Percentiles rank a stretch among this genome's conserved stretches.
Conservation (phyloP, 2,797 vertebrate species). For the Eulemur coronatus region DNA sequence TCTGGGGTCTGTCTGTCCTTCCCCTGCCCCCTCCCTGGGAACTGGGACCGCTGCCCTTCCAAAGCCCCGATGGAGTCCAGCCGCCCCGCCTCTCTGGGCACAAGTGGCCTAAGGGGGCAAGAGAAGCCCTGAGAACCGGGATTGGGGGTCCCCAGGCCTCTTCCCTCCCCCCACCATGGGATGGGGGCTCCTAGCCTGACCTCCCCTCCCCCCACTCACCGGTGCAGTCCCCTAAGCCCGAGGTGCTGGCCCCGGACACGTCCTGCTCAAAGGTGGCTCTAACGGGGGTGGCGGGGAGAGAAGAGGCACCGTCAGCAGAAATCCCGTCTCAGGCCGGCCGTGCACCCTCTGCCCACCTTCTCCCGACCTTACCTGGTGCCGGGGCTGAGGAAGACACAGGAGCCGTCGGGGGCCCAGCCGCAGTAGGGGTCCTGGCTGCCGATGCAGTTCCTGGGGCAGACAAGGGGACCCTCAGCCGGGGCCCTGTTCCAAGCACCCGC, state of each 20-base stretch:
- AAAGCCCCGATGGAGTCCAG: not conserved
- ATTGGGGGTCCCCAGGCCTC: not conserved
- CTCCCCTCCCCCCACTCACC: slow-evolving; percentile 86
- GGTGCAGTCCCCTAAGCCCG: slow-evolving; percentile 95
- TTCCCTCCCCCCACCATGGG: too few relatives aligned
- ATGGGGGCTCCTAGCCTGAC: not conserved
- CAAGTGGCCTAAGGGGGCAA: not conserved
- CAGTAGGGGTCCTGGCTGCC: slow-evolving; percentile 96
- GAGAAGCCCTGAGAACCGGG: not conserved
- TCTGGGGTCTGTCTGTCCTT: not conserved
- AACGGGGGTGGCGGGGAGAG: slow-evolving; percentile 60
- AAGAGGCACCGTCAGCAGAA: not conserved
- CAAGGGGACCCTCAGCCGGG: not conserved
- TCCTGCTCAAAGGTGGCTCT: slow-evolving; percentile 95
- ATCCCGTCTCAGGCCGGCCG: too few relatives aligned
- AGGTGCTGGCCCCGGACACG: slow-evolving; percentile 91
- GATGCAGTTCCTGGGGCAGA: slow-evolving; percentile 90
- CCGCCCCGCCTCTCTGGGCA: fast-evolving
- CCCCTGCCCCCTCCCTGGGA: not conserved
- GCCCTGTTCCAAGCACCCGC: too few relatives aligned
- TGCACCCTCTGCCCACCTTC: fast-evolving
- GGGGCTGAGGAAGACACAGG: slow-evolving; percentile 93
- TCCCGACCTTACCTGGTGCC: slow-evolving; percentile 89
- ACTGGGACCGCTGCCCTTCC: not conserved
- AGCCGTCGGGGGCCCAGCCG: slow-evolving; percentile 94